Conservation (phyloP, 2,888 invertebrate genomes). For the Lepidocyrtinus sp. region DNA sequence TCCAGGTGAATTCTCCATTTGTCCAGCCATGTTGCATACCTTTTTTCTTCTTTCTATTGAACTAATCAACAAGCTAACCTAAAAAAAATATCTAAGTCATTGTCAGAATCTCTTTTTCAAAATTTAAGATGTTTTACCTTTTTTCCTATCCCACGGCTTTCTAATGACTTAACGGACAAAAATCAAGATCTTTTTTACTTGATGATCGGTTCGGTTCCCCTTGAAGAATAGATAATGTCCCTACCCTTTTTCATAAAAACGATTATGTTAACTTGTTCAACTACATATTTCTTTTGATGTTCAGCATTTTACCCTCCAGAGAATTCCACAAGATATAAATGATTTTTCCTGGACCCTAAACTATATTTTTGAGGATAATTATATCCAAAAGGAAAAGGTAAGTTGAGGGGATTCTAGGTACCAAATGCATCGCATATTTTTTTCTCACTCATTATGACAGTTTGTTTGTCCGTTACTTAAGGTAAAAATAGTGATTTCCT, state of each 20-base stretch:
- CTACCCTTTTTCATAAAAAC: slow-evolving; percentile 7
- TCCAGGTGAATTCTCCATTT: slow-evolving; percentile 14
- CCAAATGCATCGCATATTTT: slow-evolving; percentile 7
- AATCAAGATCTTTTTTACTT: neutral
- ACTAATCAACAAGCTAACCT: neutral
- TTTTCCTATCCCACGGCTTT: neutral
- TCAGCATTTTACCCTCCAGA: neutral
- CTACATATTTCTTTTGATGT: neutral
- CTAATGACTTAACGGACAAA: slow-evolving; percentile 15
- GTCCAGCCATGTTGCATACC: too few species aligned
- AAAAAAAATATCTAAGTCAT: neutral
- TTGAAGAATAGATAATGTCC: slow-evolving; percentile 12
- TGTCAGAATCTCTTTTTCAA: neutral
- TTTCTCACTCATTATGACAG: neutral
- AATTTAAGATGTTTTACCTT: slow-evolving; percentile 15
- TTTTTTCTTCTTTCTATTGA: neutral
- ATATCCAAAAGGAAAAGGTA: slow-evolving; percentile 2
- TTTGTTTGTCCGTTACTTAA: slow-evolving; percentile 1
- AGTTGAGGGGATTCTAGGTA: neutral
- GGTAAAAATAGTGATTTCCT: slow-evolving; percentile 11
- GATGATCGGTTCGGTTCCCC: neutral
- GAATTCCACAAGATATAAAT: neutral
- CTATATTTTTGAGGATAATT: neutral
- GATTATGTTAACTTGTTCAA: slow-evolving; percentile 13
- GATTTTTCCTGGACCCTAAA: neutral